These are phyloP conservation scores for Sinopyrophorus schimmeli DNA, from an alignment of 2,888 invertebrate species.

Conservation along the genomic window DNA sequence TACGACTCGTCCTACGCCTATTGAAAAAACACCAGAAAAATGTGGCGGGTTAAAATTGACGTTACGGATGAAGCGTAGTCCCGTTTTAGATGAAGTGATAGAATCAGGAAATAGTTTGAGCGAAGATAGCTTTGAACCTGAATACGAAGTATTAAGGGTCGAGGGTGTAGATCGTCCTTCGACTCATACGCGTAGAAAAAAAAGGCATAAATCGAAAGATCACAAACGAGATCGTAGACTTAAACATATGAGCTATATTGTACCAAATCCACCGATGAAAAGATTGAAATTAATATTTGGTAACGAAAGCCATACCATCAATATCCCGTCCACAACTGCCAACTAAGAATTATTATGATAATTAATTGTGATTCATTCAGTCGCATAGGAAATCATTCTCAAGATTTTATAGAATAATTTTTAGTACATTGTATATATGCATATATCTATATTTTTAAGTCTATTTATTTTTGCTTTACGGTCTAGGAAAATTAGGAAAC, in stretches of 20 bases:
- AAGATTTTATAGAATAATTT: too few relatives aligned
- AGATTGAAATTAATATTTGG: constrained; percentile 85
- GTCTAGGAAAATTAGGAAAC: constrained; percentile 5
- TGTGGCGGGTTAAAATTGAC: constrained; percentile 72
- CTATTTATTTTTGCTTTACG: background rate
- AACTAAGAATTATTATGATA: constrained; percentile 47
- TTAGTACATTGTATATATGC: constrained; percentile 1
- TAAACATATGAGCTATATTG: constrained; percentile 55
- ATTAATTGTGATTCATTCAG: constrained; percentile 22
- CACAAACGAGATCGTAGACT: constrained; percentile 49
- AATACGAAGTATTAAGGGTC: constrained; percentile 82
- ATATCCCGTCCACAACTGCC: constrained; percentile 76
- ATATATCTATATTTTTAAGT: background rate
- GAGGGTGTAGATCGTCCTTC: constrained; percentile 72
- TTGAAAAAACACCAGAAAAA: constrained; percentile 48
- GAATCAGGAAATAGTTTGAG: constrained; percentile 75
- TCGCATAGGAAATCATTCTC: background rate
- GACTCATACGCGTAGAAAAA: constrained; percentile 63
- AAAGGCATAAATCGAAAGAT: constrained; percentile 64
- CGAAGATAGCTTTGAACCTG: constrained; percentile 69
- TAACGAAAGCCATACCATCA: constrained; percentile 86
- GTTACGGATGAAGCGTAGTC: constrained; percentile 84
- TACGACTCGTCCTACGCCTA: constrained; percentile 13
- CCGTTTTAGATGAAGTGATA: constrained; percentile 81
- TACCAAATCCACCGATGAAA: constrained; percentile 76